These are phyloP conservation scores for Balanococcus diminutus DNA, from an alignment of 2,888 invertebrate species.

Conservation along the genomic window DNA sequence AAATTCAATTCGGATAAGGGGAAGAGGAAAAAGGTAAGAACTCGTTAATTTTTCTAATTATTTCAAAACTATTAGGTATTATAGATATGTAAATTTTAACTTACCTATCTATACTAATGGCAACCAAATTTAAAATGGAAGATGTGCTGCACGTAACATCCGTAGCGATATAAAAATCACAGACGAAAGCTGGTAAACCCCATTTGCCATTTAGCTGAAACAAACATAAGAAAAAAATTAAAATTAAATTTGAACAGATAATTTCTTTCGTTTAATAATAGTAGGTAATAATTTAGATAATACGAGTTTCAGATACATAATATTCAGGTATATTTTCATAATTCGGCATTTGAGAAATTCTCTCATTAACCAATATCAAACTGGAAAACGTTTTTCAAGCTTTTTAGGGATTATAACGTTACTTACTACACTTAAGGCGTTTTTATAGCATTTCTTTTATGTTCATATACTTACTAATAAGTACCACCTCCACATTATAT, in stretches of 20 bases:
- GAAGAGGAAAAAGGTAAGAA: no score
- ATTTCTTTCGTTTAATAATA: neutral
- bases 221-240: conserved; percentile 24
- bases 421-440: no score
- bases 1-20: no score
- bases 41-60: no score
- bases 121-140: conserved; percentile 96
- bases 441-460: neutral
- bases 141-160: conserved; percentile 97
- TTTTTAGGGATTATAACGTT: neutral
- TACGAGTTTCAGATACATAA: neutral
- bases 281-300: no score
- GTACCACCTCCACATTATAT: no score
- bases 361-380: neutral
- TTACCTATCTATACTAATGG: conserved; percentile 97
- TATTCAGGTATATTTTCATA: neutral
- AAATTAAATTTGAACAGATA: neutral
- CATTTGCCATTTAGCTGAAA: conserved; percentile 85
- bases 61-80: no score
- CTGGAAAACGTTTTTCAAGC: neutral
- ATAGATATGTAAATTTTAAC: conserved; percentile 60
- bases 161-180: conserved; percentile 97
- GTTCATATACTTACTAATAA: no score
- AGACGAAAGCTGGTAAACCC: conserved; percentile 88
- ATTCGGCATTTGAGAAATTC: neutral